Percentiles rank a stretch among this genome's conserved stretches.
phyloP scores from a whole-genome alignment of 1,140 invertebrate species.

The Cotesia typhae region DNA sequence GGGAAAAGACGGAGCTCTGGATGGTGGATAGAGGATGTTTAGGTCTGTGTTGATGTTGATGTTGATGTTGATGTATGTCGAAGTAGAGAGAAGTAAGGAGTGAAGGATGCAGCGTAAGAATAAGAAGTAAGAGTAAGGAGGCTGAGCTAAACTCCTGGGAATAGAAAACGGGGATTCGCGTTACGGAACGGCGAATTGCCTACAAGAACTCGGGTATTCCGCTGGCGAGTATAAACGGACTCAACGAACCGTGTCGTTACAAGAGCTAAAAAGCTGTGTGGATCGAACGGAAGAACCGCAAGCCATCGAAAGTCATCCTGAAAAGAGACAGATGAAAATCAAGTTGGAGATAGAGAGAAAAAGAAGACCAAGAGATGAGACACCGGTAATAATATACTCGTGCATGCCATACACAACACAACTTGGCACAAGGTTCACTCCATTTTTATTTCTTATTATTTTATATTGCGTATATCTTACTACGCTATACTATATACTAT shows the following conservation, averaged over 20 bases:
- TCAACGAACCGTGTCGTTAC: conserved; percentile 39
- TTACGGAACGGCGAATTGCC: conserved; percentile 27
- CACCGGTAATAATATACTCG: conserved; percentile 8
- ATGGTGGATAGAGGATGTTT: background rate
- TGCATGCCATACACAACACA: background rate
- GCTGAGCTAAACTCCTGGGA: conserved; percentile 30
- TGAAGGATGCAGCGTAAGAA: too few relatives aligned
- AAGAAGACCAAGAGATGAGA: background rate
- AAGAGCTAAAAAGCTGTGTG: conserved; percentile 34
- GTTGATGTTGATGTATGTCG: conserved; percentile 4
- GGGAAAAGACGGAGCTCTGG: background rate
- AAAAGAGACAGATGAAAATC: background rate
- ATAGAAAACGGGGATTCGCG: conserved; percentile 35
- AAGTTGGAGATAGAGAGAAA: background rate
- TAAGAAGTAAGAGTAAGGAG: background rate
- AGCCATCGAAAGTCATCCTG: conserved; percentile 17
- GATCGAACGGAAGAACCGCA: conserved; percentile 30
- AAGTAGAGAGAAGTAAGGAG: background rate
- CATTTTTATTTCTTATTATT: background rate
- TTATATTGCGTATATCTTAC: too few relatives aligned
- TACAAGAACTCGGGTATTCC: conserved; percentile 32
- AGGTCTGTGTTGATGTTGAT: background rate
- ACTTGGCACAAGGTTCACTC: conserved; percentile 10
- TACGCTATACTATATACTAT: too few relatives aligned
- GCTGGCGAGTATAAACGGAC: conserved; percentile 23